These are phyloP conservation scores for Pyrocephalus nanus DNA, from an alignment of 2,797 vertebrate species.

Conservation along the genomic window DNA sequence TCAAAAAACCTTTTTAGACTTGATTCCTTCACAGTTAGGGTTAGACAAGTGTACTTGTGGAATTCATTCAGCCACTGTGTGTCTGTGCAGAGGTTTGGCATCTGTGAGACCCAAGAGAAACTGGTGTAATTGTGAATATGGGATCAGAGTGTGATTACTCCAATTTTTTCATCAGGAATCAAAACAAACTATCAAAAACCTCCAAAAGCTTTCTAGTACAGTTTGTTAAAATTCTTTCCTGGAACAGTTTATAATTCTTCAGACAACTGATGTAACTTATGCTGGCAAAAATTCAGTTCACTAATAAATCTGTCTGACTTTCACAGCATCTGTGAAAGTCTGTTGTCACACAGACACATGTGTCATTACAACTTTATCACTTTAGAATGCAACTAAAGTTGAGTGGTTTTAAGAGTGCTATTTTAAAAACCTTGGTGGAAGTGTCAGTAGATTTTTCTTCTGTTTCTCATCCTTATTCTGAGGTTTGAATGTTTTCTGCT, in stretches of 20 bases:
- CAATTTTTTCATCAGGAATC: neutral
- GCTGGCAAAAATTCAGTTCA: neutral
- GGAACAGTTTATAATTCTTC: neutral
- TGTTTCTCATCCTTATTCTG: neutral
- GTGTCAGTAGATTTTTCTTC: neutral
- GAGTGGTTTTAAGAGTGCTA: neutral
- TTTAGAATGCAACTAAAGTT: neutral
- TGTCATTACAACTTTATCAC: neutral
- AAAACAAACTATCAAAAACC: neutral
- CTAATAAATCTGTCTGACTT: neutral
- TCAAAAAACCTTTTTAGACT: neutral
- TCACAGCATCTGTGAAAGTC: neutral
- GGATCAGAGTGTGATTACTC: neutral
- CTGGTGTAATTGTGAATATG: neutral
- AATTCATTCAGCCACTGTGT: neutral
- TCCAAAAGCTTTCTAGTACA: neutral
- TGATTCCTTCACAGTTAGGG: neutral
- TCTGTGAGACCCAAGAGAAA: neutral
- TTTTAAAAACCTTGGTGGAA: neutral
- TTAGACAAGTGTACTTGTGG: neutral
- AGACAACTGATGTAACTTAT: neutral
- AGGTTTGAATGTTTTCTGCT: neutral
- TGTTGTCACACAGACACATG: neutral
- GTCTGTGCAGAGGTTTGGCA: neutral
- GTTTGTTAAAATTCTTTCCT: neutral